Conservation (phyloP, 2,797 vertebrate genomes). For the Zalophus californianus region DNA sequence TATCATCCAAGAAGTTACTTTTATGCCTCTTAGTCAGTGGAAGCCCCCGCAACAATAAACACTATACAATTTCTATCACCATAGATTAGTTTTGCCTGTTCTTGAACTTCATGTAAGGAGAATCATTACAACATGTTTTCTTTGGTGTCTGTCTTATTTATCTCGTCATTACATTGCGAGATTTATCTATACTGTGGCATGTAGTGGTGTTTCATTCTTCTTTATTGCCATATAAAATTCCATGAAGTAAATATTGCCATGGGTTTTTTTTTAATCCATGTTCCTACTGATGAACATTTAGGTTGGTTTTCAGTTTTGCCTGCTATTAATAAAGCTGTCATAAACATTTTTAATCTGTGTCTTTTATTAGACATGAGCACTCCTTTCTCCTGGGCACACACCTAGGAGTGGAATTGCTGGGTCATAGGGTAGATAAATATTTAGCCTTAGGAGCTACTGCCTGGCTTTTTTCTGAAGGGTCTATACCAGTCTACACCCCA, state of each 20-base stretch:
- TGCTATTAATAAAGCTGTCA: slow-evolving; percentile 6
- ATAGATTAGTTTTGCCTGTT: not conserved
- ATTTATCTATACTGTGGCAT: not conserved
- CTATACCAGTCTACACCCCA: not conserved
- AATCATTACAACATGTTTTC: not conserved
- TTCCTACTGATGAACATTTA: not conserved
- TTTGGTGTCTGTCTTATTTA: not conserved
- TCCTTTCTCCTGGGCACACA: not conserved
- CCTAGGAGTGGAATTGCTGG: not conserved
- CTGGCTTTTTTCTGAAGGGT: not conserved
- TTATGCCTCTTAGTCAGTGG: not conserved
- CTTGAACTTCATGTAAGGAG: not conserved
- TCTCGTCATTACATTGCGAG: not conserved
- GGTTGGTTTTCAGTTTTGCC: not conserved
- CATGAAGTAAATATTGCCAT: not conserved
- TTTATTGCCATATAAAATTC: not conserved
- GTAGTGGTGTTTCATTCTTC: not conserved
- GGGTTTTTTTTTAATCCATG: not conserved
- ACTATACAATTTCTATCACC: not conserved
- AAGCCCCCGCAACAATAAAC: not conserved
- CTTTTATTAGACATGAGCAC: not conserved
- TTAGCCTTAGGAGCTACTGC: not conserved
- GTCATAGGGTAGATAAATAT: not conserved
- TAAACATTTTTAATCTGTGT: not conserved
- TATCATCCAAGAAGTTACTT: not conserved